Conservation (phyloP, 2,888 invertebrate genomes). For the Chydorus sphaericus region DNA sequence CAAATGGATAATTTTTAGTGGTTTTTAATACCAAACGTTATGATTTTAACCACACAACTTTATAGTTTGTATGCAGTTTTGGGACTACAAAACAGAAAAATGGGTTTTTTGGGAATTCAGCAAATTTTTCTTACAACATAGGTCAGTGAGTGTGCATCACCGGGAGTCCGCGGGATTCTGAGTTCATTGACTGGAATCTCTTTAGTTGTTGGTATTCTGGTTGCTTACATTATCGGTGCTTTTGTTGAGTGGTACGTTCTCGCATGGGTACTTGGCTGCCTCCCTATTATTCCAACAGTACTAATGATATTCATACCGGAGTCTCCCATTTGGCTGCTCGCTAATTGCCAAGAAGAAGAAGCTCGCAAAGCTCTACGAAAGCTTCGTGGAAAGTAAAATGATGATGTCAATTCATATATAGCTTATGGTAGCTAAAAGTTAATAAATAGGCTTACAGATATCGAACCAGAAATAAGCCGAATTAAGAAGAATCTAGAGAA, state of each 20-base stretch:
- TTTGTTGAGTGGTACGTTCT: conserved; percentile 64
- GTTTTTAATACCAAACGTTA: too few species aligned
- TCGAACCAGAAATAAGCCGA: too few species aligned
- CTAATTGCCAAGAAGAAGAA: conserved; percentile 55
- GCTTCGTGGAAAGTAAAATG: conserved; percentile 50
- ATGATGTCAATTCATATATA: too few species aligned
- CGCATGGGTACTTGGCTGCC: conserved; percentile 57
- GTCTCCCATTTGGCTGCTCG: conserved; percentile 80
- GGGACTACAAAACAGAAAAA: too few species aligned
- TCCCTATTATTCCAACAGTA: conserved; percentile 62
- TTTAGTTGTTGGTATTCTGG: conserved; percentile 40
- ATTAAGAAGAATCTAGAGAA: conserved; percentile 33
- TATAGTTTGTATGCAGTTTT: too few species aligned
- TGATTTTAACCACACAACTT: too few species aligned
- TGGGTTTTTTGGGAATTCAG: too few species aligned
- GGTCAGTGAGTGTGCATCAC: conserved; percentile 17
- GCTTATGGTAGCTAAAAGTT: too few species aligned
- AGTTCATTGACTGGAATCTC: conserved; percentile 14
- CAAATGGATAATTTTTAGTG: too few species aligned
- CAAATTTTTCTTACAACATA: conserved; percentile 7
- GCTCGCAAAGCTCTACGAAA: conserved; percentile 64
- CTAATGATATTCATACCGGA: conserved; percentile 75
- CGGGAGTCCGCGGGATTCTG: conserved; percentile 16
- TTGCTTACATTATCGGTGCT: conserved; percentile 64
- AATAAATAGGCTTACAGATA: too few species aligned